These are phyloP conservation scores for Macrocentrus cingulum DNA, from an alignment of 1,140 invertebrate species.

Conservation along the genomic window DNA sequence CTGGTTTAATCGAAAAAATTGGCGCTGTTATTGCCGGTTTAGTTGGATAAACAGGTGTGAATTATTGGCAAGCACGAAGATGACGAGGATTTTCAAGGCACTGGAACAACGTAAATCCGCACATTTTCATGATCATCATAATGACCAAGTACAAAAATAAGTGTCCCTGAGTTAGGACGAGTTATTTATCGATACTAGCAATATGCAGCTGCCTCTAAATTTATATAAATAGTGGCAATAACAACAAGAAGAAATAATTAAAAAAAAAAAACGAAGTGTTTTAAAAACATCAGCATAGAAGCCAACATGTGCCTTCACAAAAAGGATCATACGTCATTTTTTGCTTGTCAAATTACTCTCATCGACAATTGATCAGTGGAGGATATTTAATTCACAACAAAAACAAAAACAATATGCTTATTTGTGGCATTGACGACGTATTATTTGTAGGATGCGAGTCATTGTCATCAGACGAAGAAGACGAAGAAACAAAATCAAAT, in stretches of 20 bases:
- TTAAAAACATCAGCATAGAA: not conserved
- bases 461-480: too few relatives aligned
- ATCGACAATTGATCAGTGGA: conserved; percentile 9
- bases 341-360: not conserved
- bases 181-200: not conserved
- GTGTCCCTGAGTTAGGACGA: conserved; percentile 5
- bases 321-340: conserved; percentile 1
- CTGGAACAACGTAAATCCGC: not conserved
- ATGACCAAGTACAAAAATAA: conserved; percentile 18
- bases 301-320: conserved; percentile 14
- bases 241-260: not conserved
- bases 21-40: not conserved
- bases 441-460: not conserved
- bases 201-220: conserved; percentile 18
- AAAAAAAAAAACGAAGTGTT: not conserved
- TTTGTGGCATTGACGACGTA: not conserved
- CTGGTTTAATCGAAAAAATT: too few relatives aligned
- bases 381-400: not conserved
- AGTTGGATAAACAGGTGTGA: not conserved
- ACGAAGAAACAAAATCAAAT: not conserved
- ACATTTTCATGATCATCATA: conserved; percentile 1
- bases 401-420: not conserved
- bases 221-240: not conserved
- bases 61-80: not conserved
- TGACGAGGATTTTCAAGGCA: conserved; percentile 1